These are phyloP conservation scores for Andrena trimmerana DNA, from an alignment of 2,888 invertebrate genomes.

Conservation along the genomic window DNA sequence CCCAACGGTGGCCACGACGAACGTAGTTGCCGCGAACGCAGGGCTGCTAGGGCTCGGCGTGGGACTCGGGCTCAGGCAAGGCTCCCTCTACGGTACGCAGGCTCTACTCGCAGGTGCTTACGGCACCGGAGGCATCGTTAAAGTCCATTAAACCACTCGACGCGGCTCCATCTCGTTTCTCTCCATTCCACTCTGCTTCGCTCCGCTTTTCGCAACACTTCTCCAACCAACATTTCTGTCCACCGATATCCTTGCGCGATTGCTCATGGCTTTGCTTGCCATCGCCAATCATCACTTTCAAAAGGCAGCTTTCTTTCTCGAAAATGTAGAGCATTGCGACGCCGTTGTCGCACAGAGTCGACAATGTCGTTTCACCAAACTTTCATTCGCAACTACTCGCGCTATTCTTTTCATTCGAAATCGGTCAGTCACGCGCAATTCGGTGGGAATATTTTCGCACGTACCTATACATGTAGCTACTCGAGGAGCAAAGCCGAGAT, in stretches of 20 bases:
- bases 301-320: too few relatives aligned
- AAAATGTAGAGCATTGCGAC: too few relatives aligned
- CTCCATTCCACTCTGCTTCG: constrained; percentile 7
- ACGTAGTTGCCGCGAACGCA: constrained; percentile 59
- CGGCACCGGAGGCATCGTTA: constrained; percentile 66
- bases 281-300: too few relatives aligned
- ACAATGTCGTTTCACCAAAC: too few relatives aligned
- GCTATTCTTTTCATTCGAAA: background rate
- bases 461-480: background rate
- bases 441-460: background rate
- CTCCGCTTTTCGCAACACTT: background rate
- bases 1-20: constrained; percentile 65
- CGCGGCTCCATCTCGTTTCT: background rate
- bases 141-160: constrained; percentile 62
- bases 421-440: background rate
- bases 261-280: background rate
- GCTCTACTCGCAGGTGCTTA: constrained; percentile 67
- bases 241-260: background rate
- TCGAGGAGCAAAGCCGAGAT: background rate
- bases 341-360: too few relatives aligned
- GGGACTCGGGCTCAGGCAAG: constrained; percentile 71
- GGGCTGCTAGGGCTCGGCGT: constrained; percentile 62
- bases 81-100: constrained; percentile 70
- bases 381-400: too few relatives aligned
- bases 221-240: background rate